Base-by-base conservation (phyloP, 2,888 invertebrate species). In the Vesta saturnalis region DNA sequence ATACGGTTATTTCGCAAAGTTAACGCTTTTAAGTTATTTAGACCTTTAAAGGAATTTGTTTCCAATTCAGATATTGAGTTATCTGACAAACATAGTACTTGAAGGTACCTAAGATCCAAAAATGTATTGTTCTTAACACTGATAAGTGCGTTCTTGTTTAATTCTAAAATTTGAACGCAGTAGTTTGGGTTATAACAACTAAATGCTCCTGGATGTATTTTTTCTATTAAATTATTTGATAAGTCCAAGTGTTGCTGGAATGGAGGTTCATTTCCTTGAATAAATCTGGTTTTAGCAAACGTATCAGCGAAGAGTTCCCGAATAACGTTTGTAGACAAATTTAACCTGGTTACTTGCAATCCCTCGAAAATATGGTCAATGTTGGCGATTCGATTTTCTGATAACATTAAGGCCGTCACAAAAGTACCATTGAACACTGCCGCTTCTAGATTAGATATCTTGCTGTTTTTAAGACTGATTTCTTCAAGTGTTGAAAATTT, bases 321-420 rank as follows among this genome's bases (percentile, higher is more conserved):
- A 16, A 70, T 64, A 46, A 39, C 16, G 23, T 70, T 70, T 8
- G n/a, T 49, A 3, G 70, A 67, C 15, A 67, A 56, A 43, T 70
- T 67, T 49, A 70, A 15, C 35, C 19, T 30, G 14, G 15, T 30
- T 10, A 66, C 66, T 30, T 16, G 39, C 12, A 69, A 22, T n/a
- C 63, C 66, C 3, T 19, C 35, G 21, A 66, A 57, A 3, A 43
- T 19, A 5, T 5, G 23, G 39, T 14, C 23, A 12, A 67, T 64
- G 12, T 58, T 46, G 3, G 30, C 14, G 19, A 69, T 12, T 6
- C 12, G n/a, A 12, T 70, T 70, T n/a, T 39, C 6, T 1, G 70
- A 70, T 47, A 70, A 58, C 56, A 63, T 60, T 14, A 70, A 18
- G 0, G 22, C 22, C 1, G 19, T 15, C 1, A 64, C 21, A 6